phyloP scores from a whole-genome alignment of 2,797 vertebrate genomes.

The Simalia tracyae region DNA sequence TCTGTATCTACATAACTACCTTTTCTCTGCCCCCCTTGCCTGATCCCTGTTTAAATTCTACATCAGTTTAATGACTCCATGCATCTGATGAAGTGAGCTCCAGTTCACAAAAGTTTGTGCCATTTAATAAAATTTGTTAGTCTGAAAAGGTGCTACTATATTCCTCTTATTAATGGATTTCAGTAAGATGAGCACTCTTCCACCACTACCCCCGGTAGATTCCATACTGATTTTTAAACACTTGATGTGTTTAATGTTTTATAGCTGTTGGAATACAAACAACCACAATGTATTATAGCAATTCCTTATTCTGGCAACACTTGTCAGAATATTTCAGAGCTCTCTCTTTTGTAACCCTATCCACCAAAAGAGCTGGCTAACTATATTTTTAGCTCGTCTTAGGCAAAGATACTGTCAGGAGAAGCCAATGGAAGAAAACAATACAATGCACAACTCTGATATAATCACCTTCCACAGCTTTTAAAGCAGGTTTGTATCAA shows the following conservation, averaged over 20 bases:
- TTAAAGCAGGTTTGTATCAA: not conserved
- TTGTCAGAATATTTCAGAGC: not conserved
- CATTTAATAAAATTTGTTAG: not conserved
- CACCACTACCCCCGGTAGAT: not conserved
- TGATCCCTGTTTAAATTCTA: not conserved
- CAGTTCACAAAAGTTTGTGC: not conserved
- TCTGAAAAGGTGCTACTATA: not conserved
- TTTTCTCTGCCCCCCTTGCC: not conserved
- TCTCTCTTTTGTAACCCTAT: not conserved
- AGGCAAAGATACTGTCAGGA: not conserved
- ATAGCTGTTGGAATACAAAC: not conserved
- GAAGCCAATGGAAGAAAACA: not conserved
- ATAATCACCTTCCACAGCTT: not conserved
- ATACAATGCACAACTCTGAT: not conserved
- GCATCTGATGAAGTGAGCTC: not conserved
- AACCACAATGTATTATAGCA: not conserved
- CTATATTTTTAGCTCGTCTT: not conserved
- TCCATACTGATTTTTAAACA: not conserved
- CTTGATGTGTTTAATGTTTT: not conserved
- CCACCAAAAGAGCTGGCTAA: not conserved
- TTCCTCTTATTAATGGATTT: not conserved
- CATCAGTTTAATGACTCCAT: not conserved
- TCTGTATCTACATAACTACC: not conserved
- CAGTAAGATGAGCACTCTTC: not conserved
- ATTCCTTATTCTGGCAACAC: not conserved